These are phyloP conservation scores for Coptodon rendalli DNA, from an alignment of 2,113 vertebrate species.

Conservation along the genomic window DNA sequence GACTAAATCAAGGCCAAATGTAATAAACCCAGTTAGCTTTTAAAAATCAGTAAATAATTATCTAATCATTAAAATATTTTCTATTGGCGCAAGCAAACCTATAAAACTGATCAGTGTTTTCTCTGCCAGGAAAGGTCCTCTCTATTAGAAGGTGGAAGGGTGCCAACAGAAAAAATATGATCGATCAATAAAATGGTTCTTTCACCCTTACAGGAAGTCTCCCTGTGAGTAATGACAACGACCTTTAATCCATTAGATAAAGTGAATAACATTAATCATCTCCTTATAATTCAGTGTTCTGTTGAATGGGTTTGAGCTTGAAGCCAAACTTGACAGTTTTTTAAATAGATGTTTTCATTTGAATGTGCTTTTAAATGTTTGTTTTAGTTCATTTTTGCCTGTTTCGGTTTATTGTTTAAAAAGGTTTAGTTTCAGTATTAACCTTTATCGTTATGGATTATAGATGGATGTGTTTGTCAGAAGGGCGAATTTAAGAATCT, in stretches of 20 bases:
- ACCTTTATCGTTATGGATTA: background rate
- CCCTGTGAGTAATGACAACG: background rate
- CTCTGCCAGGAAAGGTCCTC: background rate
- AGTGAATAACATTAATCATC: background rate
- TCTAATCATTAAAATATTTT: background rate
- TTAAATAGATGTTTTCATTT: background rate
- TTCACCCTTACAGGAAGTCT: background rate
- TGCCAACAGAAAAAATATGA: background rate
- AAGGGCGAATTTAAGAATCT: fast-evolving
- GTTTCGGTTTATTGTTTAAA: fast-evolving
- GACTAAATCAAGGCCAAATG: background rate
- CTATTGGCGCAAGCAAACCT: background rate
- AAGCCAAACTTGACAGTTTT: background rate
- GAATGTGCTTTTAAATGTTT: background rate
- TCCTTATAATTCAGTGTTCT: background rate
- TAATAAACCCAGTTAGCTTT: background rate
- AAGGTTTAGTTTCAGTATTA: background rate
- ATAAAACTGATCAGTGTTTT: background rate
- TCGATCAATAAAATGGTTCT: background rate
- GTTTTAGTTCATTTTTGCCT: background rate
- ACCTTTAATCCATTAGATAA: background rate
- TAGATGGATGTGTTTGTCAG: background rate
- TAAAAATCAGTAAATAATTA: background rate
- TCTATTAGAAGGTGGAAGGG: background rate
- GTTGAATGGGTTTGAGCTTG: background rate